Evolutionary conservation across 2,888 invertebrate genomes (phyloP).

Genomic region (Drosophila atripex): DNA sequence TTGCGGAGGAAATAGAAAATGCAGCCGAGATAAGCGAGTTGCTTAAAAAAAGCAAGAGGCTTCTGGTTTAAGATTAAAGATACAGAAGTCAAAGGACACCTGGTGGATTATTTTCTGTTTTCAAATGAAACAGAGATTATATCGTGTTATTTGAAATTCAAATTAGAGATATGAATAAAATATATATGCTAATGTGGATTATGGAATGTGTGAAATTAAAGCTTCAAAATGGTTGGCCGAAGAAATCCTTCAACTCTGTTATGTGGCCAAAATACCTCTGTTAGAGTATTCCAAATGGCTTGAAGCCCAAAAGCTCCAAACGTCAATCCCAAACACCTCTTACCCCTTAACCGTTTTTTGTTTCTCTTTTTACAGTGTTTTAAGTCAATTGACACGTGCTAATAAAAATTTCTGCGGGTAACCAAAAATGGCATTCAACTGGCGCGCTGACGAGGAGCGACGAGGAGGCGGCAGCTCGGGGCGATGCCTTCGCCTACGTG

Average conservation of each 20-base stretch:
- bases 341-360: slow-evolving; percentile 10
- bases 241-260: slow-evolving; percentile 5
- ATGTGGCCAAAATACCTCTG: neutral
- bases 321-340: slow-evolving; percentile 23
- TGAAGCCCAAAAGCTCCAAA: slow-evolving; percentile 7
- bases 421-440: slow-evolving; percentile 59
- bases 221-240: neutral
- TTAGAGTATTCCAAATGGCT: slow-evolving; percentile 1
- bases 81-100: slow-evolving; percentile 17
- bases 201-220: neutral
- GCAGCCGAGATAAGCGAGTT: slow-evolving; percentile 9
- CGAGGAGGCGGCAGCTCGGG: slow-evolving; percentile 31
- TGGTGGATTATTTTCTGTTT: neutral
- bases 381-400: slow-evolving; percentile 74
- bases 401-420: slow-evolving; percentile 69
- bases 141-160: slow-evolving; percentile 19
- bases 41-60: slow-evolving; percentile 13
- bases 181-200: neutral
- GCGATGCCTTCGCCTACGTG: slow-evolving; percentile 64
- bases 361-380: slow-evolving; percentile 42
- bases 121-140: neutral
- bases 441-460: slow-evolving; percentile 12
- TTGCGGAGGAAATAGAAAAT: slow-evolving; percentile 14
- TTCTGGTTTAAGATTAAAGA: slow-evolving; percentile 20
- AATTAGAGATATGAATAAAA: slow-evolving; percentile 18